Evolutionary conservation across 2,888 invertebrate species (phyloP).

Genomic region (Crocallis elinguaria): DNA sequence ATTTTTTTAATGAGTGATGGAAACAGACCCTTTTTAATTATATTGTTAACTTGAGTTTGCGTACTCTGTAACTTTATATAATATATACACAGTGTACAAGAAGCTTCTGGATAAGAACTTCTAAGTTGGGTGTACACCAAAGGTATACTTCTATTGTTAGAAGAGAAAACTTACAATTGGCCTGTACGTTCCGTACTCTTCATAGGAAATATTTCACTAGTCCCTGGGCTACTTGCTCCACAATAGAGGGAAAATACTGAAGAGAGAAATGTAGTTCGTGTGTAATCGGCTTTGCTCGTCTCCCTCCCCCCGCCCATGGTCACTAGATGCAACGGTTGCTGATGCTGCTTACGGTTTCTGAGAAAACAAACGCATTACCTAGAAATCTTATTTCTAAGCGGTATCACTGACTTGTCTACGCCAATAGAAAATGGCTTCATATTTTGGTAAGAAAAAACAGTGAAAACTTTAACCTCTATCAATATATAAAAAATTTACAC

Average conservation of each 20-base stretch:
- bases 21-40: too few relatives aligned
- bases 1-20: too few relatives aligned
- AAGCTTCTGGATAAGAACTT: too few relatives aligned
- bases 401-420: neutral
- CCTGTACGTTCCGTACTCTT: constrained; percentile 13
- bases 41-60: too few relatives aligned
- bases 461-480: neutral
- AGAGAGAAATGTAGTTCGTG: constrained; percentile 57
- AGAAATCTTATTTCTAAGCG: neutral
- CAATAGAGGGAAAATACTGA: constrained; percentile 60
- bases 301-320: constrained; percentile 52
- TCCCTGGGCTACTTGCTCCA: constrained; percentile 43
- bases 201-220: constrained; percentile 48
- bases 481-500: neutral
- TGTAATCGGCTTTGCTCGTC: constrained; percentile 76
- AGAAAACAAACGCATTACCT: constrained; percentile 21
- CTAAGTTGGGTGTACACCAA: neutral
- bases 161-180: constrained; percentile 35
- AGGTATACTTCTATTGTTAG: constrained; percentile 11
- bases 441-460: neutral
- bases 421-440: neutral
- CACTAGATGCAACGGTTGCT: constrained; percentile 42
- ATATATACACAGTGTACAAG: too few relatives aligned
- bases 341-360: constrained; percentile 32
- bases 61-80: too few relatives aligned